Conservation (phyloP, 1,140 invertebrate species). For the Neuroterus valhalla region DNA sequence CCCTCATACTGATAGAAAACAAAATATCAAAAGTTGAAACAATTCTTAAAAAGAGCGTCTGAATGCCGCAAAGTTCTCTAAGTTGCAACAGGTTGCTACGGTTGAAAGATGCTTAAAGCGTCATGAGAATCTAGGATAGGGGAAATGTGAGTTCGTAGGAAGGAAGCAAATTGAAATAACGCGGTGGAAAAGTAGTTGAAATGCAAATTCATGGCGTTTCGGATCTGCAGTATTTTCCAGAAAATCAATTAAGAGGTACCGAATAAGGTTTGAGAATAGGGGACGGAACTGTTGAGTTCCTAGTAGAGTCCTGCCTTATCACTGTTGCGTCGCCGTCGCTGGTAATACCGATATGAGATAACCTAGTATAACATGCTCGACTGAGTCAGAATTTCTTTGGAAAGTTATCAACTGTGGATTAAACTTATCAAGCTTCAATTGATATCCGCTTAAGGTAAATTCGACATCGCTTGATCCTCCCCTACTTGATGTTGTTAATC, state of each 20-base stretch:
- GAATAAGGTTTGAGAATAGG: neutral
- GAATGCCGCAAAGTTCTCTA: no score
- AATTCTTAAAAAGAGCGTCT: no score
- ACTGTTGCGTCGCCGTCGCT: neutral
- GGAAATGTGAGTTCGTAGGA: no score
- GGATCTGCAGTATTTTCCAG: neutral
- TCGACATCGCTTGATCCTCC: neutral
- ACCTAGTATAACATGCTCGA: neutral
- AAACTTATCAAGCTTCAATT: conserved; percentile 14
- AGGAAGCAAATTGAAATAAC: no score
- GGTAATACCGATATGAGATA: neutral
- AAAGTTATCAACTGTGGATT: conserved; percentile 14
- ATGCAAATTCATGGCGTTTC: no score
- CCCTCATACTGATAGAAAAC: no score
- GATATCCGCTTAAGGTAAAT: conserved; percentile 10
- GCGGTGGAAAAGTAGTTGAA: no score
- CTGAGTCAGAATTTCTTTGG: conserved; percentile 9
- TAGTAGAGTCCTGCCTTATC: conserved; percentile 11
- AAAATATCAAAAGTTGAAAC: no score
- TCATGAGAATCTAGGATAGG: no score
- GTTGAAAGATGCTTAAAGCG: no score
- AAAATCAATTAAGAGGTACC: conserved; percentile 12
- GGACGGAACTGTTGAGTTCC: neutral
- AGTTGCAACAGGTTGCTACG: no score
- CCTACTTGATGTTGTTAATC: neutral